Evolutionary conservation across 2,113 vertebrate genomes (phyloP), one percentile per base, ranked within the genome.

Genomic region (Rostratula benghalensis): DNA sequence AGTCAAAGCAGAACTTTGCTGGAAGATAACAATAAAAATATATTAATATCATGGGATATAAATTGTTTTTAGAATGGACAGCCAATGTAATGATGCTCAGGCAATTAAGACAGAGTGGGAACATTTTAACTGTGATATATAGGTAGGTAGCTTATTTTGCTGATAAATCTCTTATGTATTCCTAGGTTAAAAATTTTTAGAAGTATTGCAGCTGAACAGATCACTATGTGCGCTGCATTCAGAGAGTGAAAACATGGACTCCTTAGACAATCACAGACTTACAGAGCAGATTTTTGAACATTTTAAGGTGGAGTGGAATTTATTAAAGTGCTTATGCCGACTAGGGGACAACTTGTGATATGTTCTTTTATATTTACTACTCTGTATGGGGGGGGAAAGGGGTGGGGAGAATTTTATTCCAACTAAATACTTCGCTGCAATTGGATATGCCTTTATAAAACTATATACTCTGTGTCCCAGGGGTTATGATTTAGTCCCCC

Each of bases 1-100:
- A 82, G 13, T 20, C 68, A 89, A 75, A 67, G 31, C 4, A 23
- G 51, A 92, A 89, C 35, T 84, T 91, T 79, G 35, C 15, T 64
- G 57, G 82, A 92, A 68, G 61, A 35, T 71, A 91, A 86, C 21
- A 84, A 41, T 79, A 93, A 90, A 96, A 76, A 48, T 79, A 46
- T 79, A 91, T 94, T 93, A 74, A 76, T 60, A 84, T 68, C 25
- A 60, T 68, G 81, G 28, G 23, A 88, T 68, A 83, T 35, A 77
- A 92, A 77, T 80, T 80, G 59, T 57, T 91, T 82, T 95, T 81
- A 59, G 41, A 74, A 80, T 41, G n/a, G 74, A 45, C 31, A 61
- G 16, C 13, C 27, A 81, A 23, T 27, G 11, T 83, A 91, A 81
- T 43, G 65, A 67, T 90, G 64, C 75, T 83, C 6, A 2, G 46